Base-by-base conservation (phyloP, 2,797 vertebrate species). In the Lates japonicus region DNA sequence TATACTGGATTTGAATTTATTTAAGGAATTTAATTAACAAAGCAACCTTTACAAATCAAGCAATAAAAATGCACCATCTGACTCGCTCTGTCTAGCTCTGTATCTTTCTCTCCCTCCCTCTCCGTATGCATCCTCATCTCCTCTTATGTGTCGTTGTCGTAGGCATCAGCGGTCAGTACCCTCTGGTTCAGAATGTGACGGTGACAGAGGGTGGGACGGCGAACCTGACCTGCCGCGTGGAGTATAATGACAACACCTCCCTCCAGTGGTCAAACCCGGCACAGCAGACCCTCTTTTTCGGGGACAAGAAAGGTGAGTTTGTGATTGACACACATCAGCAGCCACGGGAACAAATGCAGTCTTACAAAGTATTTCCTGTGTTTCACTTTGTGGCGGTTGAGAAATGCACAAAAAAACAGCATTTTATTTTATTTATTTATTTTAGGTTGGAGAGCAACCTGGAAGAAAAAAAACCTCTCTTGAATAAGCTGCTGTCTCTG, bases 231-330 rank as follows among this genome's bases (percentile, higher is more conserved):
- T 99, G 98, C 94, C 96, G 97, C 73, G 98, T 99, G 94, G 98
- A 99, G 96, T 97, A 97, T 94, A 99, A 99, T 96, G 98, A 99
- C 98, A 98, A 99, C 96, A 99, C 98, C 94, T 99, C 98, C 97
- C 98, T 99, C 97, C 98, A 99, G 98, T 99, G 98, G 98, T 99
- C 98, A 92, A 99, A 99, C 95, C 98, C 98, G 83, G 98, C 98
- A 97, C 98, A 99, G 95, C 98, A 99, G 95, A 99, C 98, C 0
- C 96, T 99, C 42, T 99, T 97, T 94, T 99, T 99, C 5, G 98
- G 99, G 70, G 97, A 99, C 95, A 99, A 99, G 95, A 99, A 99
- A 97, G 98, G 98, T 99, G 93, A 97, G 93, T 76, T 55, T 22
- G 10, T 74, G 65, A 76, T 42, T 44, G 48, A 74, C 68, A 76